phyloP scores from a whole-genome alignment of 1,140 invertebrate genomes.

The Manduca sexta region DNA sequence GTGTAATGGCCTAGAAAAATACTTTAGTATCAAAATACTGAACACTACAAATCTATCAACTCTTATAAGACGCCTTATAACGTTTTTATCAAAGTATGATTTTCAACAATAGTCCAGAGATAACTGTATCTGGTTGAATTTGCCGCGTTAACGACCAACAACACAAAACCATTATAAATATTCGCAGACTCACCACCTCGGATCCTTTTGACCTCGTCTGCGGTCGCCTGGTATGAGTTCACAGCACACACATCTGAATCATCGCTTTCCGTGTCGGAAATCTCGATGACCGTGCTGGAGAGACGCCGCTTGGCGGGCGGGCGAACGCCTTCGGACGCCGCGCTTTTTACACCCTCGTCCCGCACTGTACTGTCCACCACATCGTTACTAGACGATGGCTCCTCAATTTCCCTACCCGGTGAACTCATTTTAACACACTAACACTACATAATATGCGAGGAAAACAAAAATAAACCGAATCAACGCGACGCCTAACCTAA shows the following conservation, averaged over 20 bases:
- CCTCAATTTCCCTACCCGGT: slow-evolving; percentile 46
- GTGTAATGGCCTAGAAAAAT: too few relatives aligned
- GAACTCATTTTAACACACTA: slow-evolving; percentile 50
- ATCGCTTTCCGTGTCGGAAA: slow-evolving; percentile 65
- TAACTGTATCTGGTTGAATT: slow-evolving; percentile 18
- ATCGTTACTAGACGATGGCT: slow-evolving; percentile 36
- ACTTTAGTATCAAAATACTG: too few relatives aligned
- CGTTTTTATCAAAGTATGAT: too few relatives aligned
- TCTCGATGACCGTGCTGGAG: slow-evolving; percentile 55
- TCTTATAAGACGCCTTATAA: too few relatives aligned
- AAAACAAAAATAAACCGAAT: slow-evolving; percentile 46
- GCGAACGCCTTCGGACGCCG: slow-evolving; percentile 23
- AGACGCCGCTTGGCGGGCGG: slow-evolving; percentile 61
- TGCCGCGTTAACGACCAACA: slow-evolving; percentile 33
- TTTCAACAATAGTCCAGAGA: too few relatives aligned
- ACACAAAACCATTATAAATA: slow-evolving; percentile 10
- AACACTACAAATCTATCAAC: too few relatives aligned
- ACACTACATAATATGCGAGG: slow-evolving; percentile 59
- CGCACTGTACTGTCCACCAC: slow-evolving; percentile 7
- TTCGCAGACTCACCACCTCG: slow-evolving; percentile 43
- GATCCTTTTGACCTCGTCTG: slow-evolving; percentile 67
- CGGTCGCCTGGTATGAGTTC: slow-evolving; percentile 67
- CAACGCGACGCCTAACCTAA: slow-evolving; percentile 64
- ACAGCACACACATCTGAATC: slow-evolving; percentile 69
- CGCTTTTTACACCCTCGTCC: slow-evolving; percentile 16